Evolutionary conservation across 2,888 invertebrate genomes (phyloP), one percentile per base, ranked within the genome.

Genomic region (Rhagonycha lutea): DNA sequence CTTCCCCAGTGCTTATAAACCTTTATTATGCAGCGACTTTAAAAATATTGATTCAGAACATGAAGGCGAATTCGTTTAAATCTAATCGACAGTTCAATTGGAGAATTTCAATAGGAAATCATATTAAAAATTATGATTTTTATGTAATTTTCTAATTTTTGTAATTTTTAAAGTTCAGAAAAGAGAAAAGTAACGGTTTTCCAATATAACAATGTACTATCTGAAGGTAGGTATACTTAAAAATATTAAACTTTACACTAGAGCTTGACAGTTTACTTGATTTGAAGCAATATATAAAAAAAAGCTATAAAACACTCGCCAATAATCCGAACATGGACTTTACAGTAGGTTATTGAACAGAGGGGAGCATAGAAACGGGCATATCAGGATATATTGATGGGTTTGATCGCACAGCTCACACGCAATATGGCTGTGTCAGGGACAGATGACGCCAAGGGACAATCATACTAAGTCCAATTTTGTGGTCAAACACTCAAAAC

Each of bases 31-130:
- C 83, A 78, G 82, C 82, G 83, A 83, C 82, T 84, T 65, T 83
- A 84, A 85, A 86, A 85, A 85, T 85, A 85, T 85, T 83, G 84
- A 85, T 85, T 85, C 82, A 83, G 83, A 84, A 85, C 84, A 83
- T 84, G 84, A 85, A 85, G 85, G 79, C 80, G 75, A 79, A 78
- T 79, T 74, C 74, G 78, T 73, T 75, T 77, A 68, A 77, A 74
- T 70, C 61, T 70, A 72, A 75, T 75, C 72, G 72, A 61, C 69
- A 76, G 65, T 69, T 69, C 72, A 72, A 73, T 72, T 74, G 29
- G 72, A 72, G 32, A 68, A 68, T 75, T 73, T 68, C 18, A 26
- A 18, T 12, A 47, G 47, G 47, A 29, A 29, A 65, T 23, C 70
- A 14, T n/a, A 70, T 29, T 24, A 71, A 65, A 65, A 65, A 65